A percentile compares a stretch with the other conserved stretches of the same genome.
These are phyloP conservation scores for Otus scops DNA, from an alignment of 2,797 vertebrate genomes.

Conservation along the genomic window DNA sequence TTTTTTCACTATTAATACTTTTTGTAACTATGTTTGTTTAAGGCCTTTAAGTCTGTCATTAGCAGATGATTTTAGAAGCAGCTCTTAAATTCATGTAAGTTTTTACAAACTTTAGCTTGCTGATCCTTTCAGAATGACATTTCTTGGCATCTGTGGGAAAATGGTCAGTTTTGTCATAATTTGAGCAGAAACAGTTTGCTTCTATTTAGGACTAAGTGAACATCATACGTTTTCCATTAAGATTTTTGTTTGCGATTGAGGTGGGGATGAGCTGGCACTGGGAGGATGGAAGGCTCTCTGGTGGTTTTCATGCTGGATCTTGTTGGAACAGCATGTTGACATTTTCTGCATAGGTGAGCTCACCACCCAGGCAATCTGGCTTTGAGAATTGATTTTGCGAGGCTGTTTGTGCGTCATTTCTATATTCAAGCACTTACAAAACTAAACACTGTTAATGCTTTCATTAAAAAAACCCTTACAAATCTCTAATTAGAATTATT, in stretches of 20 bases:
- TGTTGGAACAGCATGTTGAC: neutral
- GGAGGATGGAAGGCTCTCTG: neutral
- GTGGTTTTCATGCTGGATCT: neutral
- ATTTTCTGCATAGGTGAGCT: neutral
- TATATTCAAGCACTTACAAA: neutral
- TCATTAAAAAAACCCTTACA: neutral
- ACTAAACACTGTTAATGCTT: neutral
- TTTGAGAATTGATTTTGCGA: neutral
- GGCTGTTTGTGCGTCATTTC: neutral
- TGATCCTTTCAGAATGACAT: neutral
- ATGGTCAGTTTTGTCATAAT: neutral
- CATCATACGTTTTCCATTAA: neutral
- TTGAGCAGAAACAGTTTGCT: neutral
- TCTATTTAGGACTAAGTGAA: neutral
- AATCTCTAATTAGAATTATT: neutral
- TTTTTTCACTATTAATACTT: neutral
- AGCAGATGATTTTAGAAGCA: neutral
- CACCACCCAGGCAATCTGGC: neutral
- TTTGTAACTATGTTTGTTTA: neutral
- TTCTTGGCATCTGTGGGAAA: neutral
- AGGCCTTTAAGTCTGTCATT: neutral
- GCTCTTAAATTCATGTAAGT: neutral
- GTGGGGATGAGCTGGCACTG: neutral
- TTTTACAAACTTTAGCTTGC: neutral
- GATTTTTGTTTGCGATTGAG: neutral